Evolutionary conservation across 35 echinoderm and acorn worm species (phyloP).

Genomic region (Chiridota heheva): DNA sequence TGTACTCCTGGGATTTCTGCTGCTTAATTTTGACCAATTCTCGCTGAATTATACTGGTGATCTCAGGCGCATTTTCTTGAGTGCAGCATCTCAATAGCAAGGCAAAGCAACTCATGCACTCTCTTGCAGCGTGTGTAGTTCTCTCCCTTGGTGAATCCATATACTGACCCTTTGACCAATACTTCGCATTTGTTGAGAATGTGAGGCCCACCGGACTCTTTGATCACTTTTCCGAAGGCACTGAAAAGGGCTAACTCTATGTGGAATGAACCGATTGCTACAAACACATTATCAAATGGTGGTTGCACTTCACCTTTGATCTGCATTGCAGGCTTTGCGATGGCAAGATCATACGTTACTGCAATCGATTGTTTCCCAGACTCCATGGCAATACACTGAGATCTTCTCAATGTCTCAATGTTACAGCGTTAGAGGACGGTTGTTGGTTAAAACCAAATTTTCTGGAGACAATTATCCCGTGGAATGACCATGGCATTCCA

Average conservation of each 20-base stretch:
- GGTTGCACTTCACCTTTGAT: conserved; percentile 10
- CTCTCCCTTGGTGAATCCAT: conserved; percentile 20
- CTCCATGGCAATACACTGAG: conserved; percentile 7
- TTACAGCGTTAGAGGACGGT: conserved; percentile 12
- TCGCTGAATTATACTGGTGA: not conserved
- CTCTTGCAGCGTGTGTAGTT: conserved; percentile 23
- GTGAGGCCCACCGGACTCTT: conserved; percentile 9
- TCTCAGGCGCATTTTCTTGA: conserved; percentile 10
- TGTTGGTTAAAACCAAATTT: conserved; percentile 11
- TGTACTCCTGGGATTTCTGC: conserved; percentile 7
- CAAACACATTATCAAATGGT: conserved; percentile 24
- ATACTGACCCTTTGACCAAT: conserved; percentile 13
- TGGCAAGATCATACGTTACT: conserved; percentile 21
- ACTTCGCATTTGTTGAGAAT: conserved; percentile 10
- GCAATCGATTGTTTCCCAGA: conserved; percentile 21
- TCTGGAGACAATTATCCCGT: conserved; percentile 8
- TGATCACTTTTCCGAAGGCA: conserved; percentile 5
- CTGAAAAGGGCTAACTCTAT: conserved; percentile 18
- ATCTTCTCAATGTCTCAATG: conserved; percentile 5
- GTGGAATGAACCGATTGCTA: conserved; percentile 1
- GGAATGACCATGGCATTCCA: conserved; percentile 5
- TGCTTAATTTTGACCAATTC: not conserved
- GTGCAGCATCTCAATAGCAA: conserved; percentile 11
- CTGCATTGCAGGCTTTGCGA: conserved; percentile 15
- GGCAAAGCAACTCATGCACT: conserved; percentile 1